A percentile compares a stretch with the other conserved stretches of the same genome.
phyloP scores from a whole-genome alignment of 2,888 invertebrate genomes.

The Penaeus monodon region DNA sequence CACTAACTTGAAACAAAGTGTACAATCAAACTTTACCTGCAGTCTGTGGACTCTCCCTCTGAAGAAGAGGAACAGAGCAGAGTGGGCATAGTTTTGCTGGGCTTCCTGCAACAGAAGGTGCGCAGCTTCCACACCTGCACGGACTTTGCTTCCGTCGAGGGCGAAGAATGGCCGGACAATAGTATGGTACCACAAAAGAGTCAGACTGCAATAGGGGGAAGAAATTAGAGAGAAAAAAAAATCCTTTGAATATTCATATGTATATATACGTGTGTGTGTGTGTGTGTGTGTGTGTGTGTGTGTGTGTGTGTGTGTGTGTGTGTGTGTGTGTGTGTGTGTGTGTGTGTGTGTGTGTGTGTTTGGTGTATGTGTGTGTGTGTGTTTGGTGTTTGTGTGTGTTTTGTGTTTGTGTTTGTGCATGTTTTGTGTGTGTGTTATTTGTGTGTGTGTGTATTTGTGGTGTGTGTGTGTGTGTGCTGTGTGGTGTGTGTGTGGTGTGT shows the following conservation, averaged over 20 bases:
- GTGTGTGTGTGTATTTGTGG: too few species aligned
- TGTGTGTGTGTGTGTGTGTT: too few species aligned
- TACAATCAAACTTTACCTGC: slow-evolving; percentile 71
- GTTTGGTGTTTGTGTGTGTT: too few species aligned
- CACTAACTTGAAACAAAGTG: too few species aligned
- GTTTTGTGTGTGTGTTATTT: too few species aligned
- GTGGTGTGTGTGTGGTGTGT: too few species aligned
- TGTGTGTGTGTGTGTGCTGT: too few species aligned
- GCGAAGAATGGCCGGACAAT: slow-evolving; percentile 79
- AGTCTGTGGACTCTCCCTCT: slow-evolving; percentile 76
- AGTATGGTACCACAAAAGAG: slow-evolving; percentile 79
- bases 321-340: slow-evolving; percentile 5
- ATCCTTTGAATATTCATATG: neutral
- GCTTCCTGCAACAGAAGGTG: slow-evolving; percentile 74
- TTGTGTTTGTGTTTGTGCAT: too few species aligned
- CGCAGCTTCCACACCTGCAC: slow-evolving; percentile 75
- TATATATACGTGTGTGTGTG: neutral
- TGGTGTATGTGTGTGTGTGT: too few species aligned
- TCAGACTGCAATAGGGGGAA: slow-evolving; percentile 70
- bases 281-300: neutral
- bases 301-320: slow-evolving; percentile 16
- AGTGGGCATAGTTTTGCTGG: slow-evolving; percentile 74
- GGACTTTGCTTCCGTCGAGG: slow-evolving; percentile 76
- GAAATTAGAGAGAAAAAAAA: neutral
- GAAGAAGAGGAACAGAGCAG: slow-evolving; percentile 79